Percentiles rank a stretch among this genome's conserved stretches.
Evolutionary conservation across 1,140 invertebrate genomes (phyloP).

Genomic region (Leptonema lineaticorne): DNA sequence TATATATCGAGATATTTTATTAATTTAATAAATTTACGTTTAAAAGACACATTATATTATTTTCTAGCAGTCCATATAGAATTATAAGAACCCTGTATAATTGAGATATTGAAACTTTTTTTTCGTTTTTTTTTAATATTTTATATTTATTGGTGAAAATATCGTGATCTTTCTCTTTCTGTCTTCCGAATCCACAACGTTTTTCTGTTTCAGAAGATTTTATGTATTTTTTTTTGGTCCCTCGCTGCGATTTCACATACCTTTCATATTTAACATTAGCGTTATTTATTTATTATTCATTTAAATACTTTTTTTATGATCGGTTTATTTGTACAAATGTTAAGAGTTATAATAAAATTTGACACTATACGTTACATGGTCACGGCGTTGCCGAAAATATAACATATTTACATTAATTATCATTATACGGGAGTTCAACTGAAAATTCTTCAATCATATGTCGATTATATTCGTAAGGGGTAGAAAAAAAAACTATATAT

Average conservation of each 20-base stretch:
- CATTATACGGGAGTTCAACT: too few species aligned
- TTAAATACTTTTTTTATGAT: too few species aligned
- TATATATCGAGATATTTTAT: too few species aligned
- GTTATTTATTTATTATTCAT: too few species aligned
- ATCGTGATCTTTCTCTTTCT: neutral
- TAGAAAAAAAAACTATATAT: too few species aligned
- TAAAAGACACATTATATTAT: constrained; percentile 3
- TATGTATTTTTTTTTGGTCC: constrained; percentile 41
- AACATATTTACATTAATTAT: constrained; percentile 39
- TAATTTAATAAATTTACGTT: neutral
- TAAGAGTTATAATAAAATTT: constrained; percentile 31
- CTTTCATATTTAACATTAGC: too few species aligned
- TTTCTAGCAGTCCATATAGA: constrained; percentile 11
- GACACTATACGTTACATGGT: constrained; percentile 36
- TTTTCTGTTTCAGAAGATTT: constrained; percentile 39
- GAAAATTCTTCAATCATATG: too few species aligned
- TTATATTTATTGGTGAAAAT: neutral
- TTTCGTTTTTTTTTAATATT: neutral
- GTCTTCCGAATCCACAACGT: constrained; percentile 26
- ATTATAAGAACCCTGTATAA: constrained; percentile 9
- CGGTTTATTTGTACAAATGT: constrained; percentile 38
- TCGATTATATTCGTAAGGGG: too few species aligned
- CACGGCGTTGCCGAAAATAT: constrained; percentile 37
- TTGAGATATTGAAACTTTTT: neutral
- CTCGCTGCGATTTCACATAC: constrained; percentile 40